A percentile compares a stretch with the other conserved stretches of the same genome.
Conservation (phyloP, 2,797 vertebrate genomes). For the Clarias laeviceps region DNA sequence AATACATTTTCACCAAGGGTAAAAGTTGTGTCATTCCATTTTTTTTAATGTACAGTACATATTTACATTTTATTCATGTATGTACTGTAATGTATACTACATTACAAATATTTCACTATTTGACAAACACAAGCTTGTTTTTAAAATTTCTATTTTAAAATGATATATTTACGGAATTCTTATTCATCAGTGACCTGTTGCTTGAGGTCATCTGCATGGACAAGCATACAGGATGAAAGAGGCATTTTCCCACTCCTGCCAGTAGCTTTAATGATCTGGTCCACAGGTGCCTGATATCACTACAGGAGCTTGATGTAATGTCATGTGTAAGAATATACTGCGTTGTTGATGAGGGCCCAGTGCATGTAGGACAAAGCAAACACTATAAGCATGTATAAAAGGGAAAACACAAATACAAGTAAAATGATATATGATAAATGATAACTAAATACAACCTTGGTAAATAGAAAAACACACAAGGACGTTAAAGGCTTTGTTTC, state of each 20-base stretch:
- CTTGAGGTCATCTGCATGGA: background rate
- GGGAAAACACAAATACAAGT: too few species aligned
- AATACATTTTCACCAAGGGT: background rate
- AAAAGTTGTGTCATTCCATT: background rate
- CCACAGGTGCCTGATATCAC: background rate
- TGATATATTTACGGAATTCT: background rate
- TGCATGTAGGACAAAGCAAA: background rate
- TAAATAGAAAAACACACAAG: background rate
- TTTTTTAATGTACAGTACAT: background rate
- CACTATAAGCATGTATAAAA: background rate
- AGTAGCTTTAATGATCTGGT: conserved; percentile 4
- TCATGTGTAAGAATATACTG: background rate
- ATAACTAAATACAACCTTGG: background rate
- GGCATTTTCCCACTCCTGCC: background rate
- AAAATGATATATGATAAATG: too few species aligned
- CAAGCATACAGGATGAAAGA: background rate
- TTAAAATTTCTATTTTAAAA: background rate
- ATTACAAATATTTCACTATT: background rate
- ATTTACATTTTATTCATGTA: background rate
- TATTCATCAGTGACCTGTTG: background rate
- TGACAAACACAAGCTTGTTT: background rate
- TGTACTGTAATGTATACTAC: background rate
- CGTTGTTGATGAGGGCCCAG: background rate
- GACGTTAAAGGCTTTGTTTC: background rate
- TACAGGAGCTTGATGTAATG: background rate